A percentile compares a stretch with the other conserved stretches of the same genome.
Conservation (phyloP, 2,888 invertebrate genomes). For the Eristalinus sepulchralis region DNA sequence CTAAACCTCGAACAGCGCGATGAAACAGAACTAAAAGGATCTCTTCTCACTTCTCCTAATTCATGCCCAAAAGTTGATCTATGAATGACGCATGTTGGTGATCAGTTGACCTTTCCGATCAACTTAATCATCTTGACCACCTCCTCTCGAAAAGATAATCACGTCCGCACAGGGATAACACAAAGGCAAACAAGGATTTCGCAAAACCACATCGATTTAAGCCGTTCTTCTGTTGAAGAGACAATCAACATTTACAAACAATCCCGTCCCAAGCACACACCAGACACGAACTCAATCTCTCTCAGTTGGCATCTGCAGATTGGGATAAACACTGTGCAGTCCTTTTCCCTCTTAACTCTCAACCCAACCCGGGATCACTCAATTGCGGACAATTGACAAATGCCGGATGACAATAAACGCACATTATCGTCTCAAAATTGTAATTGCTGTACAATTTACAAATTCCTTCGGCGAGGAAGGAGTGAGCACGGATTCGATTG, state of each 20-base stretch:
- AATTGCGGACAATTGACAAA: slow-evolving; percentile 35
- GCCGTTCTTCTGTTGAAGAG: background rate
- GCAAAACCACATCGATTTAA: background rate
- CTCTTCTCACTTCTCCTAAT: no score
- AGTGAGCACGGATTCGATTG: background rate
- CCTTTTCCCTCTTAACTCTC: background rate
- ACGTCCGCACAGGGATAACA: background rate
- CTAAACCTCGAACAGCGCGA: no score
- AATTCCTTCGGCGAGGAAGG: background rate
- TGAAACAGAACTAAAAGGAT: no score
- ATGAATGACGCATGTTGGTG: background rate
- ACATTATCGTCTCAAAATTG: slow-evolving; percentile 41
- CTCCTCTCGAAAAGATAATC: background rate
- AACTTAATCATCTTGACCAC: background rate
- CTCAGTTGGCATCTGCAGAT: background rate
- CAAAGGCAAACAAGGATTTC: background rate
- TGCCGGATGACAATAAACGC: slow-evolving; percentile 35
- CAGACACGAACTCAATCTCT: background rate
- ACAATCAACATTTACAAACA: background rate
- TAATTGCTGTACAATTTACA: slow-evolving; percentile 58
- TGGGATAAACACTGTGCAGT: background rate
- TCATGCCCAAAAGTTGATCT: no score
- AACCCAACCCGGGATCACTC: background rate
- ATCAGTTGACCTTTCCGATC: background rate
- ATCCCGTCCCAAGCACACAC: background rate